phyloP scores from a whole-genome alignment of 2,888 invertebrate species.

The Apamea anceps region DNA sequence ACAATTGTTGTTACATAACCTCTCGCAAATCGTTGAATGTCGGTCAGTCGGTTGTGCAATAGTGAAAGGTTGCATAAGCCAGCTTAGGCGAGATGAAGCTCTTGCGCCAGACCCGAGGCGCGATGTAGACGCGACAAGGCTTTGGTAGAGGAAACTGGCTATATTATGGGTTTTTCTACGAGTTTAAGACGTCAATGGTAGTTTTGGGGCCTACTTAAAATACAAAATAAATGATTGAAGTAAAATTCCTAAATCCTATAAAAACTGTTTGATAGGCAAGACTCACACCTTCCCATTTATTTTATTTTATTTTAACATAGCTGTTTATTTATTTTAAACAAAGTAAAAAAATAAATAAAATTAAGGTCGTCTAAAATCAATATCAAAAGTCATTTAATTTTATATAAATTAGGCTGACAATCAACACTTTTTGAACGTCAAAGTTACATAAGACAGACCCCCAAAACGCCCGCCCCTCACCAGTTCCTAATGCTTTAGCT shows the following conservation, averaged over 20 bases:
- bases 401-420: not conserved
- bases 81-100: slow-evolving; percentile 86
- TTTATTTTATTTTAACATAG: too few species aligned
- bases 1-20: slow-evolving; percentile 83
- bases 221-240: not conserved
- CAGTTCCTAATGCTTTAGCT: not conserved
- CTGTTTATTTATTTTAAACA: too few species aligned
- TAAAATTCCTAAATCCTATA: too few species aligned
- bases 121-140: slow-evolving; percentile 42
- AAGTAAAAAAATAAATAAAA: too few species aligned
- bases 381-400: not conserved
- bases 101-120: slow-evolving; percentile 66
- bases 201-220: not conserved
- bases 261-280: not conserved
- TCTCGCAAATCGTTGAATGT: slow-evolving; percentile 82
- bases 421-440: not conserved
- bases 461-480: not conserved
- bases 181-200: not conserved
- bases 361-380: not conserved
- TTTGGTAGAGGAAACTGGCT: slow-evolving; percentile 15
- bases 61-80: slow-evolving; percentile 88
- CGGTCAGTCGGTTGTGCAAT: slow-evolving; percentile 87
- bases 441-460: not conserved
- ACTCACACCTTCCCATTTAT: too few species aligned
- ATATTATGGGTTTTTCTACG: not conserved